phyloP scores from a whole-genome alignment of 2,888 invertebrate genomes.

The Lamellibrachia columna region DNA sequence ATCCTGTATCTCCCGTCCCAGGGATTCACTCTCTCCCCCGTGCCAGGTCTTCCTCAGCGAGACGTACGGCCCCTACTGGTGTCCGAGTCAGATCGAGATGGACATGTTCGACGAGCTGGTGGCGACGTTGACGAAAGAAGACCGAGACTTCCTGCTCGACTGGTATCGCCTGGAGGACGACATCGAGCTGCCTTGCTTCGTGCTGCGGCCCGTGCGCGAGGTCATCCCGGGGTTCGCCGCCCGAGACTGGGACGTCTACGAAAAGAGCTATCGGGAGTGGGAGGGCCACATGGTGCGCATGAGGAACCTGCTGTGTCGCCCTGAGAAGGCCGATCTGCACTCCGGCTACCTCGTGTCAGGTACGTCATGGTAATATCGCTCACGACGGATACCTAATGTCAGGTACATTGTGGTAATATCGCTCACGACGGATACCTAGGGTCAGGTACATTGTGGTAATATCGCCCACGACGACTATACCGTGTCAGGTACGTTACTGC shows the following conservation, averaged over 20 bases:
- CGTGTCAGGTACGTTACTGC: neutral
- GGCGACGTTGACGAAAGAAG: constrained; percentile 24
- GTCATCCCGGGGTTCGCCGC: constrained; percentile 18
- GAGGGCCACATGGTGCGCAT: constrained; percentile 7
- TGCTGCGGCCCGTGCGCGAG: constrained; percentile 22
- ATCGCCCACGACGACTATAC: too few species aligned
- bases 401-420: neutral
- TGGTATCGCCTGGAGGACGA: constrained; percentile 31
- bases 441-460: neutral
- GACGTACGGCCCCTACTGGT: constrained; percentile 29
- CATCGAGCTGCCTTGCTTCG: constrained; percentile 22
- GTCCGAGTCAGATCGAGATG: constrained; percentile 24
- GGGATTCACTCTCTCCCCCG: neutral
- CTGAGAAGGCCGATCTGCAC: neutral
- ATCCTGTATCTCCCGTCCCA: neutral
- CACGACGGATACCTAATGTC: neutral
- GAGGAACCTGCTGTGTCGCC: constrained; percentile 9
- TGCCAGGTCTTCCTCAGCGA: constrained; percentile 31
- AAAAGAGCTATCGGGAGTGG: constrained; percentile 28
- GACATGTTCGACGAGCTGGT: constrained; percentile 18
- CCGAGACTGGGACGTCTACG: constrained; percentile 13
- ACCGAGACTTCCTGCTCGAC: constrained; percentile 24
- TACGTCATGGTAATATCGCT: neutral
- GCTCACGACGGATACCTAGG: too few species aligned
- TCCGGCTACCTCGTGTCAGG: neutral